Conservation (phyloP, 2,113 vertebrate genomes). For the Dendropsophus ebraccatus region DNA sequence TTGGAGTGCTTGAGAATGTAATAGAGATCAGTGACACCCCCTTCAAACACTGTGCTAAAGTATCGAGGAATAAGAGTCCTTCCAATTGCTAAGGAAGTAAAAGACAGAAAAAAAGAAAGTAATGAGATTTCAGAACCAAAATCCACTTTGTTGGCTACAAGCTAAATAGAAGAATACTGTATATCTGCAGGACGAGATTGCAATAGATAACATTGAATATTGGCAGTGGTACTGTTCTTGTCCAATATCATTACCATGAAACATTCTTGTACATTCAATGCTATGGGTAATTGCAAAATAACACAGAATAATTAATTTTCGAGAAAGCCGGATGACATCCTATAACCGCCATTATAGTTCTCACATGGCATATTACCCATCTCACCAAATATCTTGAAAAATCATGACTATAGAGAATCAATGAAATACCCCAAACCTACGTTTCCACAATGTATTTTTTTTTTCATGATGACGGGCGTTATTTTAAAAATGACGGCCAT, state of each 20-base stretch:
- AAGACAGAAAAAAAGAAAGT: constrained; percentile 71
- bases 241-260: background rate
- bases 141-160: constrained; percentile 1
- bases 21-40: constrained; percentile 96
- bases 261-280: background rate
- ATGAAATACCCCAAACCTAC: too few species aligned
- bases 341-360: too few species aligned
- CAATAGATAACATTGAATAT: background rate
- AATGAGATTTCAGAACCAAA: constrained; percentile 61
- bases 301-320: background rate
- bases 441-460: too few species aligned
- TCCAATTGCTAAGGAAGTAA: constrained; percentile 86
- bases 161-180: background rate
- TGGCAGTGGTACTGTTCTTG: background rate
- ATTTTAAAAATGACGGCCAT: too few species aligned
- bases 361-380: too few species aligned
- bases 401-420: too few species aligned
- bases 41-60: constrained; percentile 98
- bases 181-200: background rate
- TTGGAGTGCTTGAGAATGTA: constrained; percentile 99
- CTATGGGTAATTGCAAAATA: background rate
- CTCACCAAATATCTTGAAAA: too few species aligned
- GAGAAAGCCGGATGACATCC: too few species aligned
- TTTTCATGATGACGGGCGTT: too few species aligned
- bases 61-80: constrained; percentile 98